A percentile compares a stretch with the other conserved stretches of the same genome.
phyloP scores from a whole-genome alignment of 53 echinoderm and acorn worm species.

The Arbacia lixula region DNA sequence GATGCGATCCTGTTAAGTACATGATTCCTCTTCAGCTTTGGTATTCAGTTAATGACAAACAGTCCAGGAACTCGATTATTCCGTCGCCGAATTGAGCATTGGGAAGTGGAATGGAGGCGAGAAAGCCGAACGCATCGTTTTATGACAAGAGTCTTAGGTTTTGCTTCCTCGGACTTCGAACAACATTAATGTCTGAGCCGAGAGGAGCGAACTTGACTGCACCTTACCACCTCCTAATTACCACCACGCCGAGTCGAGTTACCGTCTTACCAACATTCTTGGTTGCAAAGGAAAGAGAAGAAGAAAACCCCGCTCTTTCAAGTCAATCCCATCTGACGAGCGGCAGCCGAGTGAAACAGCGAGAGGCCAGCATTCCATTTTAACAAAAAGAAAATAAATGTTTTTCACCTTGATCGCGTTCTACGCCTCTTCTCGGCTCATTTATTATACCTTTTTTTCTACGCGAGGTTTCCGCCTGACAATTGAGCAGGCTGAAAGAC shows the following conservation, averaged over 20 bases:
- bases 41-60: too few relatives aligned
- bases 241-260: not conserved
- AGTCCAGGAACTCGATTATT: too few relatives aligned
- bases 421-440: not conserved
- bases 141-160: too few relatives aligned
- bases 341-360: slow-evolving; percentile 9
- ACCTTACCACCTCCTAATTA: not conserved
- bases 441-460: slow-evolving; percentile 1
- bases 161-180: too few relatives aligned
- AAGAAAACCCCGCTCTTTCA: not conserved
- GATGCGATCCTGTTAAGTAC: slow-evolving; percentile 16
- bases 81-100: too few relatives aligned
- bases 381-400: not conserved
- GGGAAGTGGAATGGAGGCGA: too few relatives aligned
- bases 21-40: not conserved
- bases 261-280: not conserved
- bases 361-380: slow-evolving; percentile 2
- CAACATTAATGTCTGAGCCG: too few relatives aligned
- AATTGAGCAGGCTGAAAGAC: slow-evolving; percentile 21
- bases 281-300: not conserved
- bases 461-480: slow-evolving; percentile 15
- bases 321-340: slow-evolving; percentile 5
- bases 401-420: slow-evolving; percentile 40
- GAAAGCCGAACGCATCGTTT: too few relatives aligned
- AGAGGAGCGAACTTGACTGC: too few relatives aligned